A percentile compares a stretch with the other conserved stretches of the same genome.
These are phyloP conservation scores for Heliothis peltigera DNA, from an alignment of 2,888 invertebrate genomes.

Conservation along the genomic window DNA sequence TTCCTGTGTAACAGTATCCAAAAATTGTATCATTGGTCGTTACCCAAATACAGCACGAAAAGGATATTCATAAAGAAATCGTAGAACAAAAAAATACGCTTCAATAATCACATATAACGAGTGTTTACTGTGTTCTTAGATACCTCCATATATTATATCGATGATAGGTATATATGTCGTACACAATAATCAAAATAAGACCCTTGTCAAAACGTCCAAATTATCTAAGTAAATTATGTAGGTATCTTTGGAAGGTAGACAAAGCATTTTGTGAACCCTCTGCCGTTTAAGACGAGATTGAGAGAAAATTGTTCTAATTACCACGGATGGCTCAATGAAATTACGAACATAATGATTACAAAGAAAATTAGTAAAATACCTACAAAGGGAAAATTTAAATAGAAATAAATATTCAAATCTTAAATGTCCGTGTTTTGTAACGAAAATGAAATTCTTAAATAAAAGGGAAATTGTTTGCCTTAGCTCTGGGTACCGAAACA, in stretches of 20 bases:
- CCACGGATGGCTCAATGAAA: conserved; percentile 51
- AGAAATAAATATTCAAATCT: conserved; percentile 43
- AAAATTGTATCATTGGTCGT: conserved; percentile 56
- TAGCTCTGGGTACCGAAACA: conserved; percentile 31
- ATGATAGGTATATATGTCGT: conserved; percentile 44
- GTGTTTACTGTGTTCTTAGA: conserved; percentile 60
- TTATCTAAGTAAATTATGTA: conserved; percentile 49
- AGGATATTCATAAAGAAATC: conserved; percentile 43
- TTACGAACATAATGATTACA: conserved; percentile 51
- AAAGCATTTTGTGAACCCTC: conserved; percentile 49
- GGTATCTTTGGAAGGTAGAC: conserved; percentile 43
- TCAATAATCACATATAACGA: conserved; percentile 69
- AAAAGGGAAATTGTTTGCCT: conserved; percentile 26
- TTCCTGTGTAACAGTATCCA: conserved; percentile 30
- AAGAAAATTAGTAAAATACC: conserved; percentile 56
- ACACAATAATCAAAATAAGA: conserved; percentile 43
- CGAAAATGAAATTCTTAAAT: conserved; percentile 38
- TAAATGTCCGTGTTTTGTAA: conserved; percentile 25
- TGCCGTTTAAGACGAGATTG: conserved; percentile 51
- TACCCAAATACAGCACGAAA: conserved; percentile 44
- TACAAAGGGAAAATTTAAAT: conserved; percentile 38
- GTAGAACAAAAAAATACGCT: conserved; percentile 59
- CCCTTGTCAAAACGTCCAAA: conserved; percentile 46
- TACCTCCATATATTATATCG: conserved; percentile 47
- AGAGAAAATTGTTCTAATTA: conserved; percentile 57